Base-by-base conservation (phyloP, 2,113 vertebrate species). In the Marmota monax region DNA sequence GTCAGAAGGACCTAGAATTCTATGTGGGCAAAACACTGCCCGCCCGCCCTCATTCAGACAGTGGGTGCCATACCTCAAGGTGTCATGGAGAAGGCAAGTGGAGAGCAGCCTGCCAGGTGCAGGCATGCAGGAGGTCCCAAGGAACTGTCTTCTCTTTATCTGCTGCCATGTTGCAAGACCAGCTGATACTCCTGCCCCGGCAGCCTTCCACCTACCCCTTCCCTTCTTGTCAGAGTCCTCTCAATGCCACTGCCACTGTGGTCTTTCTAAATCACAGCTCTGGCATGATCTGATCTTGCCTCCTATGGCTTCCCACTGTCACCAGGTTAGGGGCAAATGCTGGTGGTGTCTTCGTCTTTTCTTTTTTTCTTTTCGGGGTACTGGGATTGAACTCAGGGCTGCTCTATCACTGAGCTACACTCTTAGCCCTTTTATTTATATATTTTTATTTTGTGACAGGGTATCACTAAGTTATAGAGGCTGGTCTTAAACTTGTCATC, bases 211-310 rank as follows among this genome's bases (percentile, higher is more conserved):
- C 48, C 48, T 10, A 12, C 11, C 27, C 67, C 74, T 51, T 74
- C 39, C 27, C 25, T 65, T n/a, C 74, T 5, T 29, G 32, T 82
- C 42, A 10, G 39, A n/a, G 39, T 1, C 2, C 51, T 53, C 70
- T 37, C 29, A 5, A 5, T 22, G 2, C 20, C 39, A 18, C 27
- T 27, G 17, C 39, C n/a, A 1, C 0, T 32, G 9, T 3, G 7
- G 0, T 29, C 7, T 73, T 58, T 77, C 45, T 74, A 37, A 82
- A 58, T 7, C 37, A 8, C n/a, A 65, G 14, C 58, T 84, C 85
- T 56, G 32, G 34, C 32, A 1, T 4, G 29, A 39, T 37, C 48
- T 73, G 12, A 20, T 39, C 25, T 48, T 63, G 45, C 4, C 56
- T 34, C 63, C 17, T 3, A 1, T 39, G 45, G 76, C 45, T 51